phyloP scores from a whole-genome alignment of 2,888 invertebrate genomes.

The Drosophila borealis region DNA sequence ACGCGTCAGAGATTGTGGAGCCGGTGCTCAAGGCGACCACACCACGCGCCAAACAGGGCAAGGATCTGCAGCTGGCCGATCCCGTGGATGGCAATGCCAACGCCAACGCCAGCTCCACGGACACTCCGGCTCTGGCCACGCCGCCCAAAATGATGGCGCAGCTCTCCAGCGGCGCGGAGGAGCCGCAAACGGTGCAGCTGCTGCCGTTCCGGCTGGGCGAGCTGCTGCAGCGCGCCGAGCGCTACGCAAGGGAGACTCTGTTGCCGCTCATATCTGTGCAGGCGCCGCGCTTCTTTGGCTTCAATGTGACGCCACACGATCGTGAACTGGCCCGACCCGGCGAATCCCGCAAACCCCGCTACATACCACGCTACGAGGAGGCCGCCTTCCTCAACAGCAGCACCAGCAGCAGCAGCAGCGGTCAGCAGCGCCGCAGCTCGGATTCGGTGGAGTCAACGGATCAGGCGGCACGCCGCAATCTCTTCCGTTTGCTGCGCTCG shows the following conservation, averaged over 20 bases:
- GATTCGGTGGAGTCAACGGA: constrained; percentile 44
- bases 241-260: constrained; percentile 91
- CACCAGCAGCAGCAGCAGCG: constrained; percentile 33
- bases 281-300: constrained; percentile 90
- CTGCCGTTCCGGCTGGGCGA: constrained; percentile 91
- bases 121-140: not conserved
- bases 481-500: constrained; percentile 79
- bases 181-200: constrained; percentile 89
- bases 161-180: constrained; percentile 51
- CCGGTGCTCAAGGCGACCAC: constrained; percentile 89
- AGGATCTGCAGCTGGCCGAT: constrained; percentile 67
- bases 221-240: constrained; percentile 92
- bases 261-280: constrained; percentile 92
- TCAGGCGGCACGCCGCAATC: constrained; percentile 72
- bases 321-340: constrained; percentile 44
- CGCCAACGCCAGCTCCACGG: constrained; percentile 4
- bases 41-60: constrained; percentile 84
- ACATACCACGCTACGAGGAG: constrained; percentile 87
- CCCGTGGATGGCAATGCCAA: constrained; percentile 9
- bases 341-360: constrained; percentile 86
- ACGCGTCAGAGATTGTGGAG: constrained; percentile 89
- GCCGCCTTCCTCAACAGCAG: constrained; percentile 61
- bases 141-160: constrained; percentile 64
- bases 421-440: constrained; percentile 35
- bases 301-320: constrained; percentile 78